Base-by-base conservation (phyloP, 1,140 invertebrate genomes). In the Drosophila leontia region DNA sequence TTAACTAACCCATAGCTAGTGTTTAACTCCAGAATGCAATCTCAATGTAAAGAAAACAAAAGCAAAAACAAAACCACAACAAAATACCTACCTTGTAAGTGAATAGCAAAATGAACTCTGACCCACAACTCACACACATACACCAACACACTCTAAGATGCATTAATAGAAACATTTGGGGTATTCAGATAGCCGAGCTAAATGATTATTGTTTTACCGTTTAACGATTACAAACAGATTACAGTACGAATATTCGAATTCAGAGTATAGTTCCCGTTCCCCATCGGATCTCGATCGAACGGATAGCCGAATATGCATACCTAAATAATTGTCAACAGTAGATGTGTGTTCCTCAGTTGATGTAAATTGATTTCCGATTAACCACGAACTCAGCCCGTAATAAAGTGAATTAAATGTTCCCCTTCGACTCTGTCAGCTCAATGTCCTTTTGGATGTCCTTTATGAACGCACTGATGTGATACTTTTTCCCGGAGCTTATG, bases 331-430 rank as follows among this genome's bases (percentile, higher is more conserved):
- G 70, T 72, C 85, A 88, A 84, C 83, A 74, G 64, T 84, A 84
- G 80, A 72, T 82, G 59, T 85, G 75, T 81, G 82, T 78, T 80
- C 37, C 83, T 90, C 70, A 76, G 71, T 90, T 79, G 83, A 82
- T 88, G 67, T 47, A 84, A 63, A 80, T 78, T 81, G 57, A 88
- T 81, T 90, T 80, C 64, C 75, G 75, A 76, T 71, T 83, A 75
- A 80, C 67, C 55, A 74, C 55, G 45, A 86, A 90, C 51, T 82
- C 67, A 75, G 65, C 64, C 42, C 60, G 82, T 82, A 90, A 88
- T 88, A 88, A 90, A 90, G 75, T 71, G 55, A 82, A 85, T 79
- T 90, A 69, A 82, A 85, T 76, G 85, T 88, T 90, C 8, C 13
- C 41, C 37, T 34, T 59, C 13, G 23, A 26, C 42, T 60, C n/a